A percentile compares a stretch with the other conserved stretches of the same genome.
Conservation (phyloP, 2,888 invertebrate genomes). For the Chymomyza fuscimana region DNA sequence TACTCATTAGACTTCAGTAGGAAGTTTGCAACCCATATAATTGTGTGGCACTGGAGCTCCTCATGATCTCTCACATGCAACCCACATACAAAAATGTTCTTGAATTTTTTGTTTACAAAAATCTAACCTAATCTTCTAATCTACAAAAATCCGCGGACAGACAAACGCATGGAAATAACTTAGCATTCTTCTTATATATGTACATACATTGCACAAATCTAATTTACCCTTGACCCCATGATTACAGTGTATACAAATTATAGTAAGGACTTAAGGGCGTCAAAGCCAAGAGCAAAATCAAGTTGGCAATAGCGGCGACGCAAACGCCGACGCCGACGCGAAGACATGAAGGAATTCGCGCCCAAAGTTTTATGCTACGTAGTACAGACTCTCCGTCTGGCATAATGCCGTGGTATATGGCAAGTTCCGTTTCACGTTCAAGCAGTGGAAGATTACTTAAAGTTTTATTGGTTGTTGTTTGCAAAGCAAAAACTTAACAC, state of each 20-base stretch:
- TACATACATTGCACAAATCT: too few relatives aligned
- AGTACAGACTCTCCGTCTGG: not conserved
- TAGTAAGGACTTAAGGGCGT: not conserved
- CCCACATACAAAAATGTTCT: too few relatives aligned
- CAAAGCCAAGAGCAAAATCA: conserved; percentile 1
- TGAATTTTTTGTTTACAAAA: too few relatives aligned
- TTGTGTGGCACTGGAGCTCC: too few relatives aligned
- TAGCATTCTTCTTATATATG: too few relatives aligned
- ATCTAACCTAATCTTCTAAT: too few relatives aligned
- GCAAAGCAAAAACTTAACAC: conserved; percentile 68
- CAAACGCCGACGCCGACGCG: not conserved
- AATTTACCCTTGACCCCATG: too few relatives aligned
- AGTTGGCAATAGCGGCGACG: conserved; percentile 2
- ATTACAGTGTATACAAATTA: not conserved
- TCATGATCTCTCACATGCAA: too few relatives aligned
- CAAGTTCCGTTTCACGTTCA: conserved; percentile 49
- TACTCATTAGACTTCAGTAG: too few relatives aligned
- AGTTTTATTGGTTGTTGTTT: conserved; percentile 76
- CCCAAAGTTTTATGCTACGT: conserved; percentile 14
- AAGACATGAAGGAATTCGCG: conserved; percentile 4
- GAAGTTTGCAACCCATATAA: too few relatives aligned
- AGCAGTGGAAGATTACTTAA: conserved; percentile 74
- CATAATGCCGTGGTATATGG: not conserved
- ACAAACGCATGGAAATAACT: too few relatives aligned
- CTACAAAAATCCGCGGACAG: too few relatives aligned